A percentile compares a stretch with the other conserved stretches of the same genome.
These are phyloP conservation scores for Erebia epiphron DNA, from an alignment of 2,888 invertebrate species.

Conservation along the genomic window DNA sequence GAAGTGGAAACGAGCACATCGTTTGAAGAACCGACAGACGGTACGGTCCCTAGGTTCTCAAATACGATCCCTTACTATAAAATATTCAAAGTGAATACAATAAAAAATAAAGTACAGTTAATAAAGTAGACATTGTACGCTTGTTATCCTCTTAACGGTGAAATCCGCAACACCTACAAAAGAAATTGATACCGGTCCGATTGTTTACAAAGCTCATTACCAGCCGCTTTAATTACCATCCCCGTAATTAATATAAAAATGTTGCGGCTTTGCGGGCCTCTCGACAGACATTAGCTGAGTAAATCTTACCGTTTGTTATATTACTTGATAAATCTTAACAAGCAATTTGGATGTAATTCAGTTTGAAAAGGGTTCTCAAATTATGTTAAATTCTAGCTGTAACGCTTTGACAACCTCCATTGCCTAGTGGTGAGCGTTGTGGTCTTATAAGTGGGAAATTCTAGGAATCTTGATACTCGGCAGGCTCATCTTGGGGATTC, in stretches of 20 bases:
- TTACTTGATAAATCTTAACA: neutral
- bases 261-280: neutral
- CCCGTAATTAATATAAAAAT: slow-evolving; percentile 23
- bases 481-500: too few relatives aligned
- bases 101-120: neutral
- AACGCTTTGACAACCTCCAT: too few relatives aligned
- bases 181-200: slow-evolving; percentile 16
- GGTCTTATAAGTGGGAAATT: too few relatives aligned
- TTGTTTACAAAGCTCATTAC: slow-evolving; percentile 27
- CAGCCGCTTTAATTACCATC: slow-evolving; percentile 18
- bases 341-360: neutral
- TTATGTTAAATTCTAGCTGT: too few relatives aligned
- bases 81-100: neutral
- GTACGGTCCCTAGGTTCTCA: too few relatives aligned
- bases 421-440: too few relatives aligned
- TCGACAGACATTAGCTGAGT: slow-evolving; percentile 15
- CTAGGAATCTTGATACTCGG: too few relatives aligned
- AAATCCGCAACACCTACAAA: slow-evolving; percentile 13
- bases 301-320: slow-evolving; percentile 4
- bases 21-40: too few relatives aligned
- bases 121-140: neutral
- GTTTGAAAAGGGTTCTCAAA: neutral
- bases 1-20: too few relatives aligned
- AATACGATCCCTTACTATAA: too few relatives aligned
- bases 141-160: slow-evolving; percentile 7